Evolutionary conservation across 2,888 invertebrate genomes (phyloP), one percentile per base, ranked within the genome.

Genomic region (Drosophila kuntzei): DNA sequence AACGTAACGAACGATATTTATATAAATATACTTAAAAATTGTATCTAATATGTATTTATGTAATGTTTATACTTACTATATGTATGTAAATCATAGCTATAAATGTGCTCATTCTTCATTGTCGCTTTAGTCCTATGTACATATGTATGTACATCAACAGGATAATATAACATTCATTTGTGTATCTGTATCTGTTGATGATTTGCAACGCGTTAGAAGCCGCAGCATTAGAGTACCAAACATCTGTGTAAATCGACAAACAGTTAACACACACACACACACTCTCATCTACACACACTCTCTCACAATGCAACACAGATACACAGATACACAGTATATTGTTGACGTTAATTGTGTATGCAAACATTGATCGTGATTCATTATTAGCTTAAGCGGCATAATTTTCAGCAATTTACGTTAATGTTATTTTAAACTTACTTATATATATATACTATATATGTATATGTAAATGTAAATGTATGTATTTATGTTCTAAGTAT

Each of bases 401-500:
- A 67, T 46, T 67, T 43, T 61, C 37, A 65, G 34, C 53, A 44
- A 76, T 53, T 71, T 61, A 77, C 36, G 62, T 70, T 77, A 64
- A 60, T 68, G 66, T 80, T 71, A 76, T 57, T 68, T 79, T 49
- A 36, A 69, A 59, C 49, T 49, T 25, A 69, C 22, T 32, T 66
- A 55, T 29, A 29, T 66, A 18, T 39, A 25, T n/a, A 6, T 20
- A 32, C 12, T 16, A 39, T 46, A 39, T 41, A 57, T 46, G 36
- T 62, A 39, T 41, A 57, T 46, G 36, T 62, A 29, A 47, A 62
- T 57, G 11, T 18, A 79, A 47, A 62, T 57, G 11, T 18, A 79
- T 87, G 51, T 72, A 86, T 72, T 62, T 75, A 71, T 81, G 78
- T 81, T 69, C 75, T 81, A 82, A 87, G 85, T 87, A 83, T 69